Evolutionary conservation across 1,140 invertebrate genomes (phyloP), one percentile per base, ranked within the genome.

Genomic region (Drosophila rhopaloa): DNA sequence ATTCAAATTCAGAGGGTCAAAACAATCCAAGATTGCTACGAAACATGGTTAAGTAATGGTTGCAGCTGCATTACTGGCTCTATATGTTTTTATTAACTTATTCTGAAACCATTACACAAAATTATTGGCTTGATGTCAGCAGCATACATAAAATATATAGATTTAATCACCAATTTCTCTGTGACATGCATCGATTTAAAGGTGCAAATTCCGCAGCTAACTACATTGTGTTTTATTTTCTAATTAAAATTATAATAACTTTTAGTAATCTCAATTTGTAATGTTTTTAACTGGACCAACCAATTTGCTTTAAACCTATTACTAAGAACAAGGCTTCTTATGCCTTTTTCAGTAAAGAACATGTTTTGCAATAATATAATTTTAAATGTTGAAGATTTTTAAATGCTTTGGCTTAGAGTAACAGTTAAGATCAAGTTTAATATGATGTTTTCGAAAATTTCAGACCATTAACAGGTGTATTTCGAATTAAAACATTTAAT

Each of bases 151-250:
- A 14, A 14, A n/a, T 13, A 44, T 9, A 40, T 13, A 48, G 10
- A 37, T 29, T 19, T 59, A 41, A 54, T 37, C 24, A 53, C 32
- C 44, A 24, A 24, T 5, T 48, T 38, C 16, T 24, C 8, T n/a
- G 60, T 43, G 50, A 44, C 70, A 79, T 79, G 76, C 76, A 74
- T 48, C 59, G 29, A 48, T 63, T 73, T 62, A 54, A 43, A 41
- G 51, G 84, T 89, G 81, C 85, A 89, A 85, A 84, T 81, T 90
- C 75, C 63, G 46, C 85, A 90, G 85, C 85, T 89, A 90, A 89
- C 83, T 79, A 76, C 62, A 68, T 16, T 73, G 44, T 41, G 19
- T 37, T 40, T 72, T 40, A 53, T 44, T 48, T 44, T 50, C 29
- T 46, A 43, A 35, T 29, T 11, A 14, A 43, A 79, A 65, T 61